Percentiles rank a stretch among this genome's conserved stretches.
Evolutionary conservation across 2,113 vertebrate species (phyloP).

Genomic region (Cairina moschata): DNA sequence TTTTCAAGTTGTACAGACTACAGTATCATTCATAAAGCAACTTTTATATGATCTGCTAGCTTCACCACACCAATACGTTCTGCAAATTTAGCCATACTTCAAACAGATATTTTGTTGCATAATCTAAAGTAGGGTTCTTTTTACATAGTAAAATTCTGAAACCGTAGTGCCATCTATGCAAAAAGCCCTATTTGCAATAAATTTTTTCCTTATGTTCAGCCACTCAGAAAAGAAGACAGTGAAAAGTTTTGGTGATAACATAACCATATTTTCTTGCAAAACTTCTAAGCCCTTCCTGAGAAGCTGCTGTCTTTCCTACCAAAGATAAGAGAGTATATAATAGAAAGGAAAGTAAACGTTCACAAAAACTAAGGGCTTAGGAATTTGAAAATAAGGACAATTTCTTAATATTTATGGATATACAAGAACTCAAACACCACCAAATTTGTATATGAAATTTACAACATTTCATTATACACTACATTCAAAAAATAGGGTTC

Average conservation of each 20-base stretch:
- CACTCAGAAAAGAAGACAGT: neutral
- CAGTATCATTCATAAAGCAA: neutral
- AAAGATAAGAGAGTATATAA: neutral
- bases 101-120: neutral
- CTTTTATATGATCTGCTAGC: rapidly evolving
- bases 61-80: neutral
- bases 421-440: rapidly evolving
- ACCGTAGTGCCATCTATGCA: neutral
- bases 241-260: neutral
- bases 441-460: neutral
- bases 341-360: neutral
- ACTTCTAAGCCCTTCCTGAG: neutral
- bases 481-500: neutral
- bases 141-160: neutral
- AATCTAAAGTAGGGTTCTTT: neutral
- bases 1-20: neutral
- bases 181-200: neutral
- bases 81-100: neutral
- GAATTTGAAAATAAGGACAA: neutral
- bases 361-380: neutral
- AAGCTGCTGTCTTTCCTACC: neutral
- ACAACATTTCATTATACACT: neutral
- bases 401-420: neutral
- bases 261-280: neutral
- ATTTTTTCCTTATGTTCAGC: neutral